These are phyloP conservation scores for Patella pellucida DNA, from an alignment of 2,888 invertebrate genomes.

Conservation along the genomic window DNA sequence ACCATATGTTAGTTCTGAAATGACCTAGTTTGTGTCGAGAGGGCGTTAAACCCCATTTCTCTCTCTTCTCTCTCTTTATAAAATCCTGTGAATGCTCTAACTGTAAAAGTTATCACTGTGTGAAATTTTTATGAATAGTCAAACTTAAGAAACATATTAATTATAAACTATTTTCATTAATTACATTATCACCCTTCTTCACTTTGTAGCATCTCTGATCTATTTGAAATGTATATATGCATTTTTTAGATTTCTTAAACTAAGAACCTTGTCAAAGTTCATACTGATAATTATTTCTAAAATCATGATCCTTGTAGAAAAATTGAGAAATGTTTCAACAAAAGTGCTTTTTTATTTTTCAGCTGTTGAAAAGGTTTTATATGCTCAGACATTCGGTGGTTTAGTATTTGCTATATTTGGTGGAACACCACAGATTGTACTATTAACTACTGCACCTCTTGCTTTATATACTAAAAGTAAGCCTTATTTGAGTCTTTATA, in stretches of 20 bases:
- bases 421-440: slow-evolving; percentile 76
- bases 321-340: not conserved
- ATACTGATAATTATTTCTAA: too few species aligned
- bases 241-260: too few species aligned
- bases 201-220: too few species aligned
- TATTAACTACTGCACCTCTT: slow-evolving; percentile 77
- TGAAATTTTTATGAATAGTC: not conserved
- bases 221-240: too few species aligned
- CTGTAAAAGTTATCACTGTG: not conserved
- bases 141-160: not conserved
- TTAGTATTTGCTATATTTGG: slow-evolving; percentile 75
- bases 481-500: slow-evolving; percentile 19
- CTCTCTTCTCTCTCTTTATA: too few species aligned
- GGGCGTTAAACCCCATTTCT: too few species aligned
- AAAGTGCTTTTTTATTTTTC: slow-evolving; percentile 27
- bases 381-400: slow-evolving; percentile 75
- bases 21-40: too few species aligned
- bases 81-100: too few species aligned
- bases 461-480: slow-evolving; percentile 76
- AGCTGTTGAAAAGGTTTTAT: slow-evolving; percentile 63
- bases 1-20: too few species aligned
- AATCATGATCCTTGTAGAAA: not conserved
- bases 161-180: not conserved
- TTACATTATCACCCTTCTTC: not conserved
- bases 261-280: too few species aligned